These are phyloP conservation scores for Pseudochirops cupreus DNA, from an alignment of 2,797 vertebrate genomes.

Conservation along the genomic window DNA sequence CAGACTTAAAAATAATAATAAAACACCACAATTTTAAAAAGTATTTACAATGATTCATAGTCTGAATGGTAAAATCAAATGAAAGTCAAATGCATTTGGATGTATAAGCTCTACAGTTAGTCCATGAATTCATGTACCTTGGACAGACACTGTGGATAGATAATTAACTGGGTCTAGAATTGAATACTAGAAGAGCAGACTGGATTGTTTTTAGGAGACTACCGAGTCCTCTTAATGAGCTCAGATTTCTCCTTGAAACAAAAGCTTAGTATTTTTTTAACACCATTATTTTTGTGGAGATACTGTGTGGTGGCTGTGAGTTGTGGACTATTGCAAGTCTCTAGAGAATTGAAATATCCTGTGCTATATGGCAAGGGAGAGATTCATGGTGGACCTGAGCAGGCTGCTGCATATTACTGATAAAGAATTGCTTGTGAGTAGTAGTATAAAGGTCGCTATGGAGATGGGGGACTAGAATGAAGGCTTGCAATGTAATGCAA, in stretches of 20 bases:
- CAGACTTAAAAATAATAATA: neutral
- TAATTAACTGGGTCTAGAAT: neutral
- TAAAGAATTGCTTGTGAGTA: neutral
- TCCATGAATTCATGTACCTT: neutral
- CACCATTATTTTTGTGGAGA: neutral
- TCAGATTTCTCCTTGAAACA: neutral
- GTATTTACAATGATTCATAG: neutral
- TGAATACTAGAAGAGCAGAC: neutral
- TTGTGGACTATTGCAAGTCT: neutral
- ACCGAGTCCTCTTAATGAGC: neutral
- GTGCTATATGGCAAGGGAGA: neutral
- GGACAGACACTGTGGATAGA: neutral
- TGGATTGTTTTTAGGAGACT: neutral
- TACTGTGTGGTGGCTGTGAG: neutral
- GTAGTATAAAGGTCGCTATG: neutral
- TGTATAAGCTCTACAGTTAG: neutral
- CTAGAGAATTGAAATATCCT: neutral
- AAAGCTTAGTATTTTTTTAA: neutral
- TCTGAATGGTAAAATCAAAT: neutral
- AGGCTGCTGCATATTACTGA: neutral
- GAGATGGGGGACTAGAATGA: neutral
- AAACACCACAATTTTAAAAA: neutral
- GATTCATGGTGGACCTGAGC: neutral
- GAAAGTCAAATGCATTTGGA: neutral
- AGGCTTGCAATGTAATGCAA: neutral